Evolutionary conservation across 1,140 invertebrate species (phyloP), one percentile per base, ranked within the genome.

Genomic region (Monomorium pharaonis): DNA sequence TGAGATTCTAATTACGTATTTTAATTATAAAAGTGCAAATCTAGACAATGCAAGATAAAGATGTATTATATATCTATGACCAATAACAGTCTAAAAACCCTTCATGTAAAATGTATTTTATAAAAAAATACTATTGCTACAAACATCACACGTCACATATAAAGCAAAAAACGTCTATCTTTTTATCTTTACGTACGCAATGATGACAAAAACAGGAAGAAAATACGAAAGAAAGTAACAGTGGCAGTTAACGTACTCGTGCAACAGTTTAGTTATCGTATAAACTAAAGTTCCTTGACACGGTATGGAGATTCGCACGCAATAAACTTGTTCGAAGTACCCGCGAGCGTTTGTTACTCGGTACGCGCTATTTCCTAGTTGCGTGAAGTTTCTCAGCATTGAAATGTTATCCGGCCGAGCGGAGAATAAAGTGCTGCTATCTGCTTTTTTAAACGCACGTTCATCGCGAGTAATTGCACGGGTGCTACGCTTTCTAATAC

Each of bases 361-460:
- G 33, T 70, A 81, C 88, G 56, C 49, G 42, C 58, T 72, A 76
- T 81, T 89, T 85, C 69, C 76, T 83, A 69, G 56, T 51, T 5
- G 21, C 14, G 27, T 24, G 49, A 91, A 92, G 84, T 89, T 93
- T 93, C 92, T 87, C 91, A 92, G 86, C 86, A 92, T 91, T 92
- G 90, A 84, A 70, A 83, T 85, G 65, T 60, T 92, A 91, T 88
- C 75, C 80, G 83, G 78, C 84, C 60, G 70, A 51, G 14, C 58
- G 67, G 51, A 47, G 62, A 78, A 84, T 24, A 30, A 84, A 54
- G 62, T 51, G 84, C 60, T 77, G 60, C 86, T 84, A 78, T 24
- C 44, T 21, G 18, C 60, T 62, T 69, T 69, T 84, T 85, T 85
- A 63, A 67, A 58, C 44, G 51, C 47, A 30, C 42, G 21, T 88